A percentile compares a stretch with the other conserved stretches of the same genome.
Conservation (phyloP, 1,140 invertebrate species). For the Drosophila ananassae region DNA sequence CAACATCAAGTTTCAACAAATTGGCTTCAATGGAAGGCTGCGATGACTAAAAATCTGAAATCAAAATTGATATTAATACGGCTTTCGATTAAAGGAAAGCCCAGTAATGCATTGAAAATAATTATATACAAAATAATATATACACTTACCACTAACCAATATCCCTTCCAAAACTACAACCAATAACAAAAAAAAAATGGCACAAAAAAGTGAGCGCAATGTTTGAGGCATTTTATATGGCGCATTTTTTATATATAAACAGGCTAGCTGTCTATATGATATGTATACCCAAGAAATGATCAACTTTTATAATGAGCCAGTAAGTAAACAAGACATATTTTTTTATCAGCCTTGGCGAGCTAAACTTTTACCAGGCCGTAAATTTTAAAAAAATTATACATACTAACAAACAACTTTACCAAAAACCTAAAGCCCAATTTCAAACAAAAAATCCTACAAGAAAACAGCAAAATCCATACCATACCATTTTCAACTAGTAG, state of each 20-base stretch:
- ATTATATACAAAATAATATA: slow-evolving; percentile 44
- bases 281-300: slow-evolving; percentile 65
- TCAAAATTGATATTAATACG: slow-evolving; percentile 77
- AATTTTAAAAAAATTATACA: slow-evolving; percentile 77
- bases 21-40: slow-evolving; percentile 79
- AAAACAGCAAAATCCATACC: slow-evolving; percentile 37
- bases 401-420: slow-evolving; percentile 33
- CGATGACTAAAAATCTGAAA: slow-evolving; percentile 76
- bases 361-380: slow-evolving; percentile 69
- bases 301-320: slow-evolving; percentile 77
- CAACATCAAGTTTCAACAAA: slow-evolving; percentile 62
- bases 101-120: slow-evolving; percentile 50
- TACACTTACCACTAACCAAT: slow-evolving; percentile 44
- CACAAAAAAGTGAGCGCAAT: slow-evolving; percentile 50
- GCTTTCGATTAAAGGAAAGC: slow-evolving; percentile 54
- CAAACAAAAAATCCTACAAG: slow-evolving; percentile 32
- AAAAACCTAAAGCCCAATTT: slow-evolving; percentile 35
- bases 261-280: slow-evolving; percentile 72
- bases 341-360: slow-evolving; percentile 78
- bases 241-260: slow-evolving; percentile 76
- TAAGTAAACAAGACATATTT: slow-evolving; percentile 75
- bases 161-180: slow-evolving; percentile 52
- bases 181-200: slow-evolving; percentile 33
- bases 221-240: slow-evolving; percentile 74
- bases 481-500: slow-evolving; percentile 69